Evolutionary conservation across 2,797 vertebrate species (phyloP).

Genomic region (Pipistrellus pipistrellus): DNA sequence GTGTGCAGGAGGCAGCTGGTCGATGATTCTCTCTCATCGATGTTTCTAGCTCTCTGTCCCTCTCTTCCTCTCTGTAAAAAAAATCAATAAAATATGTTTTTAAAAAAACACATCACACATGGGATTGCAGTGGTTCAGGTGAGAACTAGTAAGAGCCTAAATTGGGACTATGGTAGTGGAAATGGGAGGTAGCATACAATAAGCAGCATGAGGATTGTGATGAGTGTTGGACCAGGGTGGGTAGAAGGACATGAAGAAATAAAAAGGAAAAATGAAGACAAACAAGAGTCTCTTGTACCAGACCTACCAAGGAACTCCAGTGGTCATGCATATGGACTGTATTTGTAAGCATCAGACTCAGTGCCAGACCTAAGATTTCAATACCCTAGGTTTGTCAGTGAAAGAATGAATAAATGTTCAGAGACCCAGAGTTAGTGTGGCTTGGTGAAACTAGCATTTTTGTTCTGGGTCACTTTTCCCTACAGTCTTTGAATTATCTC

Average conservation of each 20-base stretch:
- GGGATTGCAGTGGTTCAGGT: background rate
- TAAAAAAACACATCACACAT: background rate
- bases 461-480: background rate
- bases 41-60: too few relatives aligned
- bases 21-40: too few relatives aligned
- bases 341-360: background rate
- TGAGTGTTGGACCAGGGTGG: background rate
- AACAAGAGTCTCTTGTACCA: background rate
- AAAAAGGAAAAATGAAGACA: background rate
- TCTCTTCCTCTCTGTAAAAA: too few relatives aligned
- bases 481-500: background rate
- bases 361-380: background rate
- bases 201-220: background rate
- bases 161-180: background rate
- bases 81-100: too few relatives aligned
- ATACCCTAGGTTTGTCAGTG: background rate
- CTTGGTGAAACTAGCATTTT: background rate
- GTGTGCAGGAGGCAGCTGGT: too few relatives aligned
- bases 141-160: background rate
- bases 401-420: conserved; percentile 8
- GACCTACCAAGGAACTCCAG: background rate
- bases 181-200: conserved; percentile 3
- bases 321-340: background rate
- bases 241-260: conserved; percentile 32
- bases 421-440: background rate